Base-by-base conservation (phyloP, 2,113 vertebrate species). In the Cryptotis parvus region DNA sequence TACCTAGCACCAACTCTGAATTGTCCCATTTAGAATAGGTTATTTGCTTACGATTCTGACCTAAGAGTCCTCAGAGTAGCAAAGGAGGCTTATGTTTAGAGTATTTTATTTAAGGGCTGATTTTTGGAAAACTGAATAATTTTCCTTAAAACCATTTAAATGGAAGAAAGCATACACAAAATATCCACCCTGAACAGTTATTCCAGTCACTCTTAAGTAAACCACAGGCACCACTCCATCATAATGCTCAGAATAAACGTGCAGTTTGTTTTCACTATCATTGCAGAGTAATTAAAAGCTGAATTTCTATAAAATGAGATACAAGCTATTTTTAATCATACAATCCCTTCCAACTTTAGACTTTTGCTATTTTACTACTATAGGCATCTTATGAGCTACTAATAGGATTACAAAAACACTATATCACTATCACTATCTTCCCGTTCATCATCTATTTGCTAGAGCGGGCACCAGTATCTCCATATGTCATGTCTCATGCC, bases 51-150 rank as follows among this genome's bases (percentile, higher is more conserved):
- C 27, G 52, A 93, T 78, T 65, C 43, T 35, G 22, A 77, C 75
- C 76, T 84, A 31, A 55, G 93, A 85, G 84, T 12, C 33, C 83
- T 78, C 33, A 20, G 86, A 74, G n/a, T 80, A 89, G 89, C 80
- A 69, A 58, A 70, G 3, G 33, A 90, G 33, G 61, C 61, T 65
- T 69, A 68, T 88, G 68, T 9, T 73, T 43, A 76, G 61, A 63
- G 70, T 92, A 82, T 63, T 84, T 61, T 87, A 58, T 84, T 91
- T 91, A 82, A 82, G 49, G 91, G 63, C 41, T 92, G 41, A 94
- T 35, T 39, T 94, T 93, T 3, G 14, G 82, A 77, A 73, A 89
- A 90, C 68, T 37, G 24, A 87, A 74, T 41, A 29, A 72, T 39
- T 63, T 63, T 3, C 75, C 69, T 33, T 69, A 55, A n/a, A 74